Conservation (phyloP, 2,797 vertebrate species). For the Varecia variegata region DNA sequence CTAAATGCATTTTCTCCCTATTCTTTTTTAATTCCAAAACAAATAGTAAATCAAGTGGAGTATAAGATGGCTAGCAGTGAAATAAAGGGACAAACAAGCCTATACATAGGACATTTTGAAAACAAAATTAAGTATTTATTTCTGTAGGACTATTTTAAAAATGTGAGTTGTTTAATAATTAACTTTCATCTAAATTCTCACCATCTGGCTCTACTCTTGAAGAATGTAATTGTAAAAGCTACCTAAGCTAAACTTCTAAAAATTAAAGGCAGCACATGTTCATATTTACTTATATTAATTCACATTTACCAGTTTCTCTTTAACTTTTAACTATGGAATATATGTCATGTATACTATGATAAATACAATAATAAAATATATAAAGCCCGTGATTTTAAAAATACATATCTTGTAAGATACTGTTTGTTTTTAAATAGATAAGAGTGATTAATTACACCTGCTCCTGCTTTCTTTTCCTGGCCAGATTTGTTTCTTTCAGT, state of each 20-base stretch:
- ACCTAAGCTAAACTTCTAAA: not conserved
- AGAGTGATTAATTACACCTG: not conserved
- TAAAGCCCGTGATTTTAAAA: not conserved
- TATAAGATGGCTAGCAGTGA: not conserved
- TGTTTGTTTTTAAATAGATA: not conserved
- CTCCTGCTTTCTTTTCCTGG: not conserved
- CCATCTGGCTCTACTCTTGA: not conserved
- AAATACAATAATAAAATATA: not conserved
- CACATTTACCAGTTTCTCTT: not conserved
- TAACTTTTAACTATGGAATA: not conserved
- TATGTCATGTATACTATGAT: not conserved
- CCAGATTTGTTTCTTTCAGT: not conserved
- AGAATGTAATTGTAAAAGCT: not conserved
- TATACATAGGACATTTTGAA: not conserved
- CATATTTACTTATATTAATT: not conserved
- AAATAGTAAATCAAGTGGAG: not conserved
- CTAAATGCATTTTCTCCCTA: not conserved
- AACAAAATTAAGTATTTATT: conserved; percentile 8
- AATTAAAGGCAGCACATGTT: not conserved
- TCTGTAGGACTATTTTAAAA: not conserved
- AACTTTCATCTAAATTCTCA: not conserved
- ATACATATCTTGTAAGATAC: not conserved
- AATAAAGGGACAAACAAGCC: not conserved
- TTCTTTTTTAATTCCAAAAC: not conserved
- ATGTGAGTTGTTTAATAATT: not conserved